Base-by-base conservation (phyloP, 2,797 vertebrate genomes). In the Sebastes iracundus region DNA sequence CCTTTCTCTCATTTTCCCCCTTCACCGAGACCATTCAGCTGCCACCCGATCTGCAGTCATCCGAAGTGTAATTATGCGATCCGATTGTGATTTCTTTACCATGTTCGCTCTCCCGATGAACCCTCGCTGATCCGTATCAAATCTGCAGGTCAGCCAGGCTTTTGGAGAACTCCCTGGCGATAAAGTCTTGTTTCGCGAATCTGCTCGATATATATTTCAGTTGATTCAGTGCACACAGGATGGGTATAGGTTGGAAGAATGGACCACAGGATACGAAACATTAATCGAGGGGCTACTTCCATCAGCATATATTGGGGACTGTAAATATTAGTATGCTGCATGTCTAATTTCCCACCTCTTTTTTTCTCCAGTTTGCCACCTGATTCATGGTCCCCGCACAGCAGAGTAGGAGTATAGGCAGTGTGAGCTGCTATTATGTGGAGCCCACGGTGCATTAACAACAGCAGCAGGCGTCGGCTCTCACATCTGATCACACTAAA, bases 401-500 rank as follows among this genome's bases (percentile, higher is more conserved):
- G 71, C 70, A 33, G 80, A 79, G 82, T 65, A 27, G 72, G 58
- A 79, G 76, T 68, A 75, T 9, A 79, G 95, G 94, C 96, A 95
- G 94, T 92, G 94, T 93, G 82, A 87, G 94, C 95, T 94, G 95
- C 95, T 95, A 94, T 95, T 96, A 96, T 95, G 95, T 78, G 72
- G 95, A 96, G 77, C 95, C 91, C 92, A 93, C 83, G 95, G 96
- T 96, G 96, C 96, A 97, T 97, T 98, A 97, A 96, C 96, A 97
- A 96, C 96, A 93, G 96, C 95, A 97, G 97, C 97, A 97, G 86
- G 84, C 77, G 96, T 97, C 96, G 94, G 95, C 97, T 97, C 96
- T 97, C 97, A 96, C 96, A 97, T 98, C 97, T 98, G 97, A 99
- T 99, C 97, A 97, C 97, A 97, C 97, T 97, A 97, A 98, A 98